phyloP scores from a whole-genome alignment of 2,113 vertebrate species.

The Aphyosemion australe region DNA sequence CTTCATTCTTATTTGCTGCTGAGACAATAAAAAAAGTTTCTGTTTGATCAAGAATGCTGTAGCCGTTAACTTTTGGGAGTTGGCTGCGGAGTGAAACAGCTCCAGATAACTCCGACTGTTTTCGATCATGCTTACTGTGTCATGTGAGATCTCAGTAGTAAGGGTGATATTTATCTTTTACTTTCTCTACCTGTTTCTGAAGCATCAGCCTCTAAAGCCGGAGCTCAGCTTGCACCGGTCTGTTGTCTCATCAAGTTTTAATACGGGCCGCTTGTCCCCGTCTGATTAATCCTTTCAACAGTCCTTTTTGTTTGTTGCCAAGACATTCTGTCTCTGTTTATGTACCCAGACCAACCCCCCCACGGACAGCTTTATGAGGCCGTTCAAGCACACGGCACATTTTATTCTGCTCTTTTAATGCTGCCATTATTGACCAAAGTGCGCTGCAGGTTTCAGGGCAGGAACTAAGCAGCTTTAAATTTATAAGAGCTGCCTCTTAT shows the following conservation, averaged over 20 bases:
- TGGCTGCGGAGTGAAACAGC: conserved; percentile 9
- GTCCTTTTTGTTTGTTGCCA: conserved; percentile 50
- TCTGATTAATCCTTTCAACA: conserved; percentile 71
- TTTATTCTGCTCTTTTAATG: conserved; percentile 55
- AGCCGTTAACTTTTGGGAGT: conserved; percentile 47
- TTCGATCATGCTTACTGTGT: neutral
- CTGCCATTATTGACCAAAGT: conserved; percentile 59
- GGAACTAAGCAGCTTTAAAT: conserved; percentile 70
- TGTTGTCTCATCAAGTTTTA: conserved; percentile 78
- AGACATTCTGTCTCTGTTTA: conserved; percentile 46
- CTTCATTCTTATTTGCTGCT: neutral
- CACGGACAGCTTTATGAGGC: conserved; percentile 33
- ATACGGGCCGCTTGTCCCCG: conserved; percentile 65
- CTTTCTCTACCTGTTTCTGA: conserved; percentile 44
- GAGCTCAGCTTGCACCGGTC: conserved; percentile 54
- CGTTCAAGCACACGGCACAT: conserved; percentile 4
- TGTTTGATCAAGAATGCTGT: conserved; percentile 59
- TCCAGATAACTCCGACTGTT: conserved; percentile 12
- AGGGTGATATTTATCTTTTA: conserved; percentile 11
- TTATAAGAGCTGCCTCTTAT: conserved; percentile 56
- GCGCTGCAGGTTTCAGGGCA: conserved; percentile 50
- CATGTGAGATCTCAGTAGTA: neutral
- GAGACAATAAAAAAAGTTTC: conserved; percentile 35
- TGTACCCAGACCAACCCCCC: conserved; percentile 15
- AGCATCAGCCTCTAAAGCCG: conserved; percentile 23